phyloP scores from a whole-genome alignment of 2,113 vertebrate species.

The Muntiacus muntjak region DNA sequence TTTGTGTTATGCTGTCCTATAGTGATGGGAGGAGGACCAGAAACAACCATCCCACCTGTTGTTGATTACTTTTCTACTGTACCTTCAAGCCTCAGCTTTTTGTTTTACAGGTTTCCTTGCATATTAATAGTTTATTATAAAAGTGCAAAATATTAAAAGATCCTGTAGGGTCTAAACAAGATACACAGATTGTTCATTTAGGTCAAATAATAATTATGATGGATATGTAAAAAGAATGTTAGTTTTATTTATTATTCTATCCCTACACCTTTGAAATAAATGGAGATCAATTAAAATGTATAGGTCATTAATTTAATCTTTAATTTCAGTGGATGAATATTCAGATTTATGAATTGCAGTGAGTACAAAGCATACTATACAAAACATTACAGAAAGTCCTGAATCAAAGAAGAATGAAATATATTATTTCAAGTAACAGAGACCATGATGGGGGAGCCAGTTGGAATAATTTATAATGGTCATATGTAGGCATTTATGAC shows the following conservation, averaged over 20 bases:
- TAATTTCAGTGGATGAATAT: slow-evolving; percentile 19
- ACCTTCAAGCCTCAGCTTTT: background rate
- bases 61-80: background rate
- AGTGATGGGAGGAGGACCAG: background rate
- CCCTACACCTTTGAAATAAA: background rate
- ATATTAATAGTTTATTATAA: background rate
- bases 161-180: background rate
- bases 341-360: background rate
- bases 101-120: background rate
- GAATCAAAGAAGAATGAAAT: background rate
- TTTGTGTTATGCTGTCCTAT: background rate
- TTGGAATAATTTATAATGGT: slow-evolving; percentile 12
- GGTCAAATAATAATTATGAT: background rate
- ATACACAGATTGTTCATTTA: background rate
- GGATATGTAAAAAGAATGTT: background rate
- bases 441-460: background rate
- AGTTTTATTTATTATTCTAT: background rate
- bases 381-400: background rate
- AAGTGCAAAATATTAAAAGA: background rate
- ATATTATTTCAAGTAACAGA: background rate
- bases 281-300: slow-evolving; percentile 1
- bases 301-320: background rate
- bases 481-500: background rate
- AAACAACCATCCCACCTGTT: background rate
- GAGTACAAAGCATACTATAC: background rate